phyloP scores from a whole-genome alignment of 2,113 vertebrate genomes.

The Syrrhaptes paradoxus region DNA sequence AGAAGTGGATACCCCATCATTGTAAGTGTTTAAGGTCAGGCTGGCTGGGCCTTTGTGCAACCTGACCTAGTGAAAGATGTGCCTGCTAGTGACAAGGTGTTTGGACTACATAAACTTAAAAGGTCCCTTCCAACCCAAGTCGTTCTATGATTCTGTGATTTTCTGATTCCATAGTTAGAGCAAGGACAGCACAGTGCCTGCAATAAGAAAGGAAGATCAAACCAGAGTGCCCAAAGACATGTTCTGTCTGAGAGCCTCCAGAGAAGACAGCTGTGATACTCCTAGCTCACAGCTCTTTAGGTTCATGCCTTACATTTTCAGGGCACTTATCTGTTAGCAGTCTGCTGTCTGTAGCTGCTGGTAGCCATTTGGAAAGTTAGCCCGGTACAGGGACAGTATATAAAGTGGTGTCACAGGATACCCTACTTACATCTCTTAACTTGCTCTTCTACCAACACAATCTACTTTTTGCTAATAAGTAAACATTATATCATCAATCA shows the following conservation, averaged over 20 bases:
- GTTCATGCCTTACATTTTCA: not conserved
- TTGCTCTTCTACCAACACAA: not conserved
- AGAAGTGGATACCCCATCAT: not conserved
- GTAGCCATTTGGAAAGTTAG: not conserved
- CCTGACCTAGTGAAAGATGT: not conserved
- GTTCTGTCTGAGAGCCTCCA: not conserved
- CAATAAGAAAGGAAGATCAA: not conserved
- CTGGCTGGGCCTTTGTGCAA: not conserved
- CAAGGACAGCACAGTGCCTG: not conserved
- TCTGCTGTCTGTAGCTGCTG: not conserved
- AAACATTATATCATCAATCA: not conserved
- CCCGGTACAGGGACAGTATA: not conserved
- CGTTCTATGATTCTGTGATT: not conserved
- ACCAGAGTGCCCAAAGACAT: not conserved
- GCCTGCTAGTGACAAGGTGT: rapidly evolving
- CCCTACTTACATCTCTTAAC: not conserved
- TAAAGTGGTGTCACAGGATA: not conserved
- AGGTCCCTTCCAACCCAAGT: not conserved
- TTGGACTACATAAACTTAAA: not conserved
- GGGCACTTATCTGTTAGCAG: not conserved
- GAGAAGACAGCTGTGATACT: not conserved
- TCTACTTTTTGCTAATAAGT: not conserved
- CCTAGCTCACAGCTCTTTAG: not conserved
- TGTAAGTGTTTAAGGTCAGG: not conserved
- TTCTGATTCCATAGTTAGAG: not conserved